These are phyloP conservation scores for Biston betularia DNA, from an alignment of 2,888 invertebrate species.

Conservation along the genomic window DNA sequence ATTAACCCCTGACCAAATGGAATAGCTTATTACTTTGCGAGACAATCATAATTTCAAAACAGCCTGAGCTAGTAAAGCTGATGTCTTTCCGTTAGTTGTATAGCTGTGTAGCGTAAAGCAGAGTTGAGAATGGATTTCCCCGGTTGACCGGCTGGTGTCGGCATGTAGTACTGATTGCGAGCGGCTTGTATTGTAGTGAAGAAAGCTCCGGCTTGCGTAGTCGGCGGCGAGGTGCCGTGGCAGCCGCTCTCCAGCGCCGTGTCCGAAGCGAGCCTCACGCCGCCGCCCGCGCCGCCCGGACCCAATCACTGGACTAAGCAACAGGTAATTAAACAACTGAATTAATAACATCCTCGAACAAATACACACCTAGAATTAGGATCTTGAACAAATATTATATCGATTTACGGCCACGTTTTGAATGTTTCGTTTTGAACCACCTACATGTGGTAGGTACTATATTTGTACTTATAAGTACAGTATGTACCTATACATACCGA, in stretches of 20 bases:
- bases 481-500: too few species aligned
- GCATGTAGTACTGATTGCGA: constrained; percentile 41
- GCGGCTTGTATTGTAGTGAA: constrained; percentile 75
- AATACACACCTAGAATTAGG: too few species aligned
- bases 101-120: background rate
- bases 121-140: background rate
- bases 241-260: constrained; percentile 82
- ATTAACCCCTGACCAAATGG: too few species aligned
- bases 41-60: too few species aligned
- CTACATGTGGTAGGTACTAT: too few species aligned
- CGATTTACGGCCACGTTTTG: too few species aligned
- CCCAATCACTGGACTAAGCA: constrained; percentile 89
- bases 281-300: constrained; percentile 70
- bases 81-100: background rate
- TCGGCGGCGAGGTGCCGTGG: constrained; percentile 85
- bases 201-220: constrained; percentile 85
- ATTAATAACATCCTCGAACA: too few species aligned
- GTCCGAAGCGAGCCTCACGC: constrained; percentile 77
- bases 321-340: constrained; percentile 79
- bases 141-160: background rate
- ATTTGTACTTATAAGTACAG: too few species aligned
- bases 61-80: too few species aligned
- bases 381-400: too few species aligned
- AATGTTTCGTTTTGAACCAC: too few species aligned
- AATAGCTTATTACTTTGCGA: too few species aligned